Evolutionary conservation across 1,140 invertebrate species (phyloP), one percentile per base, ranked within the genome.

Genomic region (Drosophila truncata): DNA sequence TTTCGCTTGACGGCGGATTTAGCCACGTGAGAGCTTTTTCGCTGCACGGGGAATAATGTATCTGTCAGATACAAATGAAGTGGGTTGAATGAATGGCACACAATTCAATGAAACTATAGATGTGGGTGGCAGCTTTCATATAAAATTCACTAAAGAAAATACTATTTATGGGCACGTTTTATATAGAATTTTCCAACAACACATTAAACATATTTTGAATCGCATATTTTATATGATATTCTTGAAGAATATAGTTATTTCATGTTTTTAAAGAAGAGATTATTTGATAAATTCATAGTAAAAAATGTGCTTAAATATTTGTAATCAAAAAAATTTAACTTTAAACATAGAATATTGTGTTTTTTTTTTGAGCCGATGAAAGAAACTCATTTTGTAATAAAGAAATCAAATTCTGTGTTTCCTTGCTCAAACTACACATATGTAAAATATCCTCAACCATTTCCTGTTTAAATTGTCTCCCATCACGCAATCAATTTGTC

Each of bases 1-100:
- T 81, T 83, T 78, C 67, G 41, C 58, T 78, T 67, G 58, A 54
- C 37, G 54, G 58, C 13, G 41, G 39, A 65, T 58, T 76, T 81
- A 18, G 44, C 39, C 62, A 59, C 74, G 58, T 82, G 66, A 82
- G 74, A 82, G 66, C 61, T 64, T 50, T 64, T 64, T 63, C 31
- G 41, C 29, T 39, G 33, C 33, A 44, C 27, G 41, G 33, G 20
- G 23, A 27, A 66, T 66, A 69, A 42, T 69, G 66, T 72, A 72
- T 72, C 70, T 72, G 66, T 60, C 66, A 47, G 67, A 50, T 71
- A 59, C 20, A 49, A 71, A 47, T 41, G 33, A 33, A 72, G 65
- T 72, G 69, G 69, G 65, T 72, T 72, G 52, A 52, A 50, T 42
- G 47, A 70, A 41, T 69, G 29, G 25, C 46, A 42, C 13, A 42